Percentiles rank a stretch among this genome's conserved stretches.
These are phyloP conservation scores for Callocephalon fimbriatum DNA, from an alignment of 2,113 vertebrate species.

Conservation along the genomic window DNA sequence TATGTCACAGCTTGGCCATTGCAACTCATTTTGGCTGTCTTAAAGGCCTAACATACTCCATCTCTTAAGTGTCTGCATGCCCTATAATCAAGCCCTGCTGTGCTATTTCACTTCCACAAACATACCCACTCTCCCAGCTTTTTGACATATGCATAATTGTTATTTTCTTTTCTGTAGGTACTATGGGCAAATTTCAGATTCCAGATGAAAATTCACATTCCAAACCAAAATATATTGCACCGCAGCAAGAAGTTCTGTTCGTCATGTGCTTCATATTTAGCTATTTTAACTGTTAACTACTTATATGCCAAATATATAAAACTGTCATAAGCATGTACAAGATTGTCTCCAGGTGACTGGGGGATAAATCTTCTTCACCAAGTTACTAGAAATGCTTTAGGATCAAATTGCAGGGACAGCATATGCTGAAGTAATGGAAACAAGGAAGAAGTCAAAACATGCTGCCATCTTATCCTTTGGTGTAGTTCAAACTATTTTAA, in stretches of 20 bases:
- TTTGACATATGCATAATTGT: not conserved
- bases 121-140: not conserved
- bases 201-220: not conserved
- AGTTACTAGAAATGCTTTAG: not conserved
- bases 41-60: not conserved
- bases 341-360: not conserved
- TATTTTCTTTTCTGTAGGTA: not conserved
- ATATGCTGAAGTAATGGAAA: not conserved
- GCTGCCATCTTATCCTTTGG: not conserved
- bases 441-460: not conserved
- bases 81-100: not conserved
- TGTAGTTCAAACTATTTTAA: not conserved
- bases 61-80: not conserved
- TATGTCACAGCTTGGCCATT: not conserved
- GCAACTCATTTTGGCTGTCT: not conserved
- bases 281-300: not conserved
- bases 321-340: rapidly evolving
- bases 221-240: not conserved
- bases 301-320: not conserved
- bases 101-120: not conserved
- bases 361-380: not conserved
- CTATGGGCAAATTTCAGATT: not conserved
- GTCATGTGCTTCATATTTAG: not conserved
- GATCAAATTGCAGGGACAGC: not conserved
- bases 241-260: not conserved